These are phyloP conservation scores for Trisateles emortualis DNA, from an alignment of 2,888 invertebrate species.

Conservation along the genomic window DNA sequence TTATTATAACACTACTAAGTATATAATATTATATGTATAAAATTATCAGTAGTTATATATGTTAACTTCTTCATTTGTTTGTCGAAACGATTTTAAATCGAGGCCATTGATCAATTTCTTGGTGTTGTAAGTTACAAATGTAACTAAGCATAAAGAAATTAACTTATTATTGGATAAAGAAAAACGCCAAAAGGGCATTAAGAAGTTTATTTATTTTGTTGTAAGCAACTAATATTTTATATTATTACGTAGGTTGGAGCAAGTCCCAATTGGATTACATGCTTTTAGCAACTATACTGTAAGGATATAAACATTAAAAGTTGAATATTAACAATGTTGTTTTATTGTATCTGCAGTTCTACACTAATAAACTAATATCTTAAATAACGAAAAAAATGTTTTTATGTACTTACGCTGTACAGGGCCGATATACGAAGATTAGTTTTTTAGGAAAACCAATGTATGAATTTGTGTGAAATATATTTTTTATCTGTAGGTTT, in stretches of 20 bases:
- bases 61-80: constrained; percentile 44
- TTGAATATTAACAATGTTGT: constrained; percentile 58
- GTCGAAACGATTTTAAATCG: constrained; percentile 78
- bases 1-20: constrained; percentile 38
- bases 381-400: too few relatives aligned
- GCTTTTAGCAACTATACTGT: constrained; percentile 79
- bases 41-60: constrained; percentile 32
- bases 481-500: too few relatives aligned
- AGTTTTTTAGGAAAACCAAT: too few relatives aligned
- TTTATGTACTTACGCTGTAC: too few relatives aligned
- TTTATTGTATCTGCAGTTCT: constrained; percentile 46
- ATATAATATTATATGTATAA: constrained; percentile 21
- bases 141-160: constrained; percentile 81
- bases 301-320: constrained; percentile 78
- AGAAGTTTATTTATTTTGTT: constrained; percentile 85
- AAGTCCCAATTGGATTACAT: constrained; percentile 76
- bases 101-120: constrained; percentile 83
- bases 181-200: constrained; percentile 78
- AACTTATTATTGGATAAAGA: constrained; percentile 68
- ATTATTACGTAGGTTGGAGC: constrained; percentile 74
- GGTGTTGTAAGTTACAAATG: constrained; percentile 76
- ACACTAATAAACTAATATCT: background rate
- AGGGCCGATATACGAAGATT: too few relatives aligned
- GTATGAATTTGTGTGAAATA: too few relatives aligned
- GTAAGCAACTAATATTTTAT: constrained; percentile 84